phyloP scores from a whole-genome alignment of 2,797 vertebrate species.

The Eospalax fontanierii region DNA sequence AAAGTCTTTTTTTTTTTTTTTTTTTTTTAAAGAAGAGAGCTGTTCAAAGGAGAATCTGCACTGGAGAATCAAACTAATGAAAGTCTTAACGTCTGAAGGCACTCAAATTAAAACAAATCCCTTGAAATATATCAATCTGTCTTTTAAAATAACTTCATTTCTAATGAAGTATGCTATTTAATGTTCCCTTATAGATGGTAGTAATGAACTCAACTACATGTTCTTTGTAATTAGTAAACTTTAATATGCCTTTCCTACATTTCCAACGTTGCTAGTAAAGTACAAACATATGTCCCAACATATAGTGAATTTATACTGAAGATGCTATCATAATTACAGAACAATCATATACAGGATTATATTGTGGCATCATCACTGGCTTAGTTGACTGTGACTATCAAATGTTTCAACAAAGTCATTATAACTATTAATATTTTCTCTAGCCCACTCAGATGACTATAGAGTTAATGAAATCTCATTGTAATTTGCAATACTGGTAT shows the following conservation, averaged over 20 bases:
- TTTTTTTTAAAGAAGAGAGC: not conserved
- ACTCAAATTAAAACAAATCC: conserved; percentile 52
- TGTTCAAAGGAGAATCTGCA: not conserved
- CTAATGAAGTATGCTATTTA: not conserved
- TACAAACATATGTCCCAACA: not conserved
- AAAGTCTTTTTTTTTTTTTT: no score
- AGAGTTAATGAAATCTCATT: not conserved
- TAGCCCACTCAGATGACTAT: not conserved
- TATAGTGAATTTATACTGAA: not conserved
- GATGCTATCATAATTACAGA: not conserved
- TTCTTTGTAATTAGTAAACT: conserved; percentile 38
- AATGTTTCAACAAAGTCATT: not conserved
- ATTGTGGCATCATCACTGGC: not conserved
- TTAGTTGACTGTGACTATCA: not conserved
- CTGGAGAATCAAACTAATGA: conserved; percentile 44
- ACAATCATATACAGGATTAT: not conserved
- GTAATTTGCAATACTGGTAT: conserved; percentile 2
- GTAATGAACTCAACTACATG: conserved; percentile 23
- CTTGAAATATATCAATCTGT: conserved; percentile 40
- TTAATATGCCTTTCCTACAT: conserved; percentile 20
- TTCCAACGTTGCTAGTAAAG: not conserved
- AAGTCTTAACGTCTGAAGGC: not conserved
- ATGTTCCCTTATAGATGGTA: not conserved
- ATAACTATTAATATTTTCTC: not conserved
- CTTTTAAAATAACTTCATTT: conserved; percentile 29